Evolutionary conservation across 1,140 invertebrate species (phyloP).

Genomic region (Nasonia longicornis): DNA sequence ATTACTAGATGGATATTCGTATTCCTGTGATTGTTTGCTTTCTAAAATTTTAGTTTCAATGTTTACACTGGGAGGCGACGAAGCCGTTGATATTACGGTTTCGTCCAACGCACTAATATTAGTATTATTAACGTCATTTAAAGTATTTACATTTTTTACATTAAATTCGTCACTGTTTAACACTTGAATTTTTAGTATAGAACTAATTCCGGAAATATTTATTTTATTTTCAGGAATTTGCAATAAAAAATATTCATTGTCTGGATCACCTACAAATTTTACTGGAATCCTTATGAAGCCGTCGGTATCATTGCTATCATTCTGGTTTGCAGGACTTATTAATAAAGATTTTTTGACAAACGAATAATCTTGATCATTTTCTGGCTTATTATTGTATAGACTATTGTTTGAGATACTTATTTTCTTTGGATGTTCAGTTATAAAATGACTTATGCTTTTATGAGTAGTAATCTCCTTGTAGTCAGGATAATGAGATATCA

Average conservation of each 20-base stretch:
- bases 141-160: constrained; percentile 10
- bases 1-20: background rate
- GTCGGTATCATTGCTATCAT: background rate
- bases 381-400: constrained; percentile 19
- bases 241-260: constrained; percentile 50
- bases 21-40: background rate
- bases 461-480: constrained; percentile 59
- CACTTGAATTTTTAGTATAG: constrained; percentile 49
- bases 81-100: background rate
- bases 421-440: constrained; percentile 46
- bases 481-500: constrained; percentile 57
- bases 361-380: constrained; percentile 5
- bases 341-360: constrained; percentile 6
- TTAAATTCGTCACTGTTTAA: constrained; percentile 13
- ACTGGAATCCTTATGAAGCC: constrained; percentile 47
- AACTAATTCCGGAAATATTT: constrained; percentile 41
- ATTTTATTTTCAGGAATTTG: constrained; percentile 50
- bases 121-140: constrained; percentile 9
- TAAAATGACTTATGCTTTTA: constrained; percentile 34
- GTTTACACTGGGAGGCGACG: background rate
- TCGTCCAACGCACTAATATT: background rate
- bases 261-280: constrained; percentile 50
- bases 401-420: constrained; percentile 21
- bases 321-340: constrained; percentile 23
- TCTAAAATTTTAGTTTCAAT: background rate